Conservation (phyloP, 2,888 invertebrate species). For the Sesia apiformis region DNA sequence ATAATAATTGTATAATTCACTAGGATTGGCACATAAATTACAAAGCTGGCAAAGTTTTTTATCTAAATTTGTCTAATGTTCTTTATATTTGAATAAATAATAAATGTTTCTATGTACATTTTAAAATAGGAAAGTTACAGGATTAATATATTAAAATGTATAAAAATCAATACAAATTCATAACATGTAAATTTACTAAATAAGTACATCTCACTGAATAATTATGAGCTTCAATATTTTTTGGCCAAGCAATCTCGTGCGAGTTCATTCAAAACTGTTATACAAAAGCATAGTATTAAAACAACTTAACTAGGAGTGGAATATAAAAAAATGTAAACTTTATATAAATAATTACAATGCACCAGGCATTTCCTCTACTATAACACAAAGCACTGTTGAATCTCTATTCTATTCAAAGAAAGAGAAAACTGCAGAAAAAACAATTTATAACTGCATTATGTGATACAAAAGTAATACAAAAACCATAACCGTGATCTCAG, state of each 20-base stretch:
- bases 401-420: constrained; percentile 42
- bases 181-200: constrained; percentile 23
- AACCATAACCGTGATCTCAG: constrained; percentile 11
- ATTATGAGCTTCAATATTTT: constrained; percentile 27
- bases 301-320: constrained; percentile 35
- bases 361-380: constrained; percentile 35
- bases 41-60: constrained; percentile 6
- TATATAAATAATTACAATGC: constrained; percentile 55
- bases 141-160: not conserved
- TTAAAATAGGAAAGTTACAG: not conserved
- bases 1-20: constrained; percentile 27
- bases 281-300: constrained; percentile 27
- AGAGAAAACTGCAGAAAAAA: constrained; percentile 40
- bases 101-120: not conserved
- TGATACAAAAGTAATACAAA: constrained; percentile 41
- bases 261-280: not conserved
- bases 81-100: not conserved
- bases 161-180: constrained; percentile 26
- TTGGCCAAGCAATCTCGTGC: not conserved
- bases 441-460: constrained; percentile 35
- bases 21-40: constrained; percentile 55
- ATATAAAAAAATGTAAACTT: constrained; percentile 52
- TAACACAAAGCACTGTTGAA: constrained; percentile 28
- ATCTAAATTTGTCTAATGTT: not conserved
- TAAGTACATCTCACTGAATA: constrained; percentile 51